Evolutionary conservation across 2,797 vertebrate species (phyloP).

Genomic region (Eurystomus glaucurus): DNA sequence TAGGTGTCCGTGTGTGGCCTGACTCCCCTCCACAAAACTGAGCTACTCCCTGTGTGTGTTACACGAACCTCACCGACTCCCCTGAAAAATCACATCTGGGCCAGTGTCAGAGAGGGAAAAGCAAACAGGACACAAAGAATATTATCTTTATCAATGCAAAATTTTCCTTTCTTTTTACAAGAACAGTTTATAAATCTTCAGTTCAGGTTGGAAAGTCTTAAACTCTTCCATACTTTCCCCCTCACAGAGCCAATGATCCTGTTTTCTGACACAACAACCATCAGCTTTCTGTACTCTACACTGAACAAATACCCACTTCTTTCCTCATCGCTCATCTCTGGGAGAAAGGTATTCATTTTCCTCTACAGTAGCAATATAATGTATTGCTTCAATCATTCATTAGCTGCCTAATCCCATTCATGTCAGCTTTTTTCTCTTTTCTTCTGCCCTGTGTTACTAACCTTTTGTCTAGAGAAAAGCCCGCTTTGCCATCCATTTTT

Average conservation of each 20-base stretch:
- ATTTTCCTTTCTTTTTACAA: not conserved
- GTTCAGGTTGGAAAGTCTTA: not conserved
- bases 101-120: not conserved
- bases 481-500: not conserved
- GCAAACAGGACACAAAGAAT: not conserved
- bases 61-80: not conserved
- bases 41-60: not conserved
- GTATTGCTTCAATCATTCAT: constrained; percentile 9
- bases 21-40: not conserved
- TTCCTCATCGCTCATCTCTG: constrained; percentile 56
- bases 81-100: not conserved
- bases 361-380: constrained; percentile 44
- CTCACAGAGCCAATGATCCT: not conserved
- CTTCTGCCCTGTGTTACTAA: constrained; percentile 30
- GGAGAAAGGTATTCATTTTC: constrained; percentile 21
- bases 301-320: constrained; percentile 46
- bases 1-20: not conserved
- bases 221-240: not conserved
- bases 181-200: constrained; percentile 35
- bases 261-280: not conserved
- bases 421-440: not conserved
- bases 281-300: not conserved
- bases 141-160: not conserved
- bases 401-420: constrained; percentile 26
- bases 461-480: not conserved